A percentile compares a stretch with the other conserved stretches of the same genome.
These are phyloP conservation scores for Lagorchestes hirsutus DNA, from an alignment of 2,797 vertebrate species.

Conservation along the genomic window DNA sequence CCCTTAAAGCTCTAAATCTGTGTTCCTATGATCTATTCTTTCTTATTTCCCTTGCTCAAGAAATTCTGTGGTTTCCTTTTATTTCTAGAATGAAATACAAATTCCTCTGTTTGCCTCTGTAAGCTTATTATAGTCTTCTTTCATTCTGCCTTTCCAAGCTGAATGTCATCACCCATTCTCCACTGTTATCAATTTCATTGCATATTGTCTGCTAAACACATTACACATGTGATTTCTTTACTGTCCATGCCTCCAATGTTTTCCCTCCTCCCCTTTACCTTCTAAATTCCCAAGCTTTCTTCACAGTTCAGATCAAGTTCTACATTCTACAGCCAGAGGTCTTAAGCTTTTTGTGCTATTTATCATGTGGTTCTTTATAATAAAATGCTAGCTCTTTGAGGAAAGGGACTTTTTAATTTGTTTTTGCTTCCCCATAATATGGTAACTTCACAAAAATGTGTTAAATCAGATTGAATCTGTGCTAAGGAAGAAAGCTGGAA, in stretches of 20 bases:
- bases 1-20: neutral
- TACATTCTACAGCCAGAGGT: neutral
- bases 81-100: neutral
- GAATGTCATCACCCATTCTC: neutral
- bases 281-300: neutral
- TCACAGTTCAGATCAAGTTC: neutral
- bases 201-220: neutral
- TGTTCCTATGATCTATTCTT: neutral
- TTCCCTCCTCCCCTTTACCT: neutral
- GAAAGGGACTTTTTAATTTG: neutral
- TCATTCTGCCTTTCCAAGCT: neutral
- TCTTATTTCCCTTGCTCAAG: neutral
- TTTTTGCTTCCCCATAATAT: neutral
- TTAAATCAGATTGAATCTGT: neutral
- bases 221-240: neutral
- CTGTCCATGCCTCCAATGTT: neutral
- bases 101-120: neutral
- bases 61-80: neutral
- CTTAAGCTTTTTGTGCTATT: neutral
- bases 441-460: neutral
- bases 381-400: neutral
- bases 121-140: neutral
- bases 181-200: neutral
- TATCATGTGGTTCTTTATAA: neutral
- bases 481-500: neutral